Conservation (phyloP, 1,140 invertebrate species). For the Hydropsyche tenuis region DNA sequence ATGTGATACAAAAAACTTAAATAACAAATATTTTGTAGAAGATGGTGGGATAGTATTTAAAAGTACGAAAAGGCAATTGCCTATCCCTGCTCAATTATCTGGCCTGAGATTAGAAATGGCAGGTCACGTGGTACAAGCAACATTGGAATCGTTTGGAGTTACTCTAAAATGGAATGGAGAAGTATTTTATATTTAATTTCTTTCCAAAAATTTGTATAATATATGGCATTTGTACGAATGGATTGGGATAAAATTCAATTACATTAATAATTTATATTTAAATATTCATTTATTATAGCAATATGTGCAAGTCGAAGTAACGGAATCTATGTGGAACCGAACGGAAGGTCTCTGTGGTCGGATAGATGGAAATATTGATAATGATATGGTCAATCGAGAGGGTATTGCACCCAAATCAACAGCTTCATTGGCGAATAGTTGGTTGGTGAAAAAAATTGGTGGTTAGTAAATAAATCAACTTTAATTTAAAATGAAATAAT, state of each 20-base stretch:
- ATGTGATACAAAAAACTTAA: constrained; percentile 32
- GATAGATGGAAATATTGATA: constrained; percentile 71
- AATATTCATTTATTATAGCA: constrained; percentile 56
- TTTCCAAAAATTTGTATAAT: too few species aligned
- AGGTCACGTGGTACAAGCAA: constrained; percentile 71
- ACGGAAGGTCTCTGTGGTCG: constrained; percentile 82
- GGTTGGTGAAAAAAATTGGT: constrained; percentile 70
- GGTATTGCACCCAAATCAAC: constrained; percentile 61
- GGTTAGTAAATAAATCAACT: constrained; percentile 57
- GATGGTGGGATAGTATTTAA: constrained; percentile 65
- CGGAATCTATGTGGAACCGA: constrained; percentile 75
- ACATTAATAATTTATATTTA: constrained; percentile 22
- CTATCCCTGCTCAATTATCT: constrained; percentile 72
- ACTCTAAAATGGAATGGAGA: constrained; percentile 77
- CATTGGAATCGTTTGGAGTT: constrained; percentile 71
- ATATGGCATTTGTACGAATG: neutral
- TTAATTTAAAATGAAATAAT: neutral
- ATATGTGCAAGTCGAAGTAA: constrained; percentile 68
- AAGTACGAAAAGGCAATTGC: constrained; percentile 63
- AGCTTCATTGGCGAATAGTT: constrained; percentile 68
- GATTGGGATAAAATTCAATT: too few species aligned
- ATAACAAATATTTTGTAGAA: constrained; percentile 54
- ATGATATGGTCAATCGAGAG: constrained; percentile 73
- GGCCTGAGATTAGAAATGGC: constrained; percentile 73
- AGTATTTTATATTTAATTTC: constrained; percentile 49